phyloP scores from a whole-genome alignment of 1,140 invertebrate genomes.

The Cyclina sinensis region DNA sequence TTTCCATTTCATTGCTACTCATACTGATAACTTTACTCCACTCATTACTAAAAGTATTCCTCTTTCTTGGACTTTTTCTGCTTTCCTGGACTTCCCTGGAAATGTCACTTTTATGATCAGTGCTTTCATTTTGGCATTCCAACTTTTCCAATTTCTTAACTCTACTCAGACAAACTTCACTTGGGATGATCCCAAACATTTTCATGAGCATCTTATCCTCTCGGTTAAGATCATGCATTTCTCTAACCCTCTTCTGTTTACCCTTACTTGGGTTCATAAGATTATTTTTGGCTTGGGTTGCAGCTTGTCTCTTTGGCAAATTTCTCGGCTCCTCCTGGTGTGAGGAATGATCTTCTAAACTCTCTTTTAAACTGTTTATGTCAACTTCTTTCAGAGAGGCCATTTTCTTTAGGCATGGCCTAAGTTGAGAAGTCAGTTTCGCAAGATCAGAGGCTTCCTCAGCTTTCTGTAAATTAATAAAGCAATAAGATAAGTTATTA shows the following conservation, averaged over 20 bases:
- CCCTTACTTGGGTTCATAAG: conserved; percentile 55
- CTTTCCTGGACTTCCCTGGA: not conserved
- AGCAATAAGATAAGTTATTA: too few relatives aligned
- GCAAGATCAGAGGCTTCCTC: not conserved
- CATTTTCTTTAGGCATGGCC: not conserved
- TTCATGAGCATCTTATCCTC: conserved; percentile 36
- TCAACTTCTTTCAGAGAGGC: not conserved
- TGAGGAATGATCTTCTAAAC: too few relatives aligned
- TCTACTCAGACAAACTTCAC: conserved; percentile 44
- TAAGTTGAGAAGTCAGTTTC: not conserved
- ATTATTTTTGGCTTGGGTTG: conserved; percentile 40
- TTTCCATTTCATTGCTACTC: conserved; percentile 10
- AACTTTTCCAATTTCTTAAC: not conserved
- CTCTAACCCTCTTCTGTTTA: conserved; percentile 48
- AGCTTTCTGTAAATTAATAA: not conserved
- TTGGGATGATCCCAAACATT: conserved; percentile 53
- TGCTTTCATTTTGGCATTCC: not conserved
- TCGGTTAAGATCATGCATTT: not conserved
- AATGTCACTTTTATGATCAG: not conserved
- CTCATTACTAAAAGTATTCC: not conserved
- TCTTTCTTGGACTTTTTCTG: too few relatives aligned
- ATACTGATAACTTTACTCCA: not conserved
- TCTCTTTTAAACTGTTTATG: too few relatives aligned
- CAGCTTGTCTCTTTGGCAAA: not conserved
- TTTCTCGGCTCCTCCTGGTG: not conserved